phyloP scores from a whole-genome alignment of 1,140 invertebrate species.

The Meloidogyne floridensis region DNA sequence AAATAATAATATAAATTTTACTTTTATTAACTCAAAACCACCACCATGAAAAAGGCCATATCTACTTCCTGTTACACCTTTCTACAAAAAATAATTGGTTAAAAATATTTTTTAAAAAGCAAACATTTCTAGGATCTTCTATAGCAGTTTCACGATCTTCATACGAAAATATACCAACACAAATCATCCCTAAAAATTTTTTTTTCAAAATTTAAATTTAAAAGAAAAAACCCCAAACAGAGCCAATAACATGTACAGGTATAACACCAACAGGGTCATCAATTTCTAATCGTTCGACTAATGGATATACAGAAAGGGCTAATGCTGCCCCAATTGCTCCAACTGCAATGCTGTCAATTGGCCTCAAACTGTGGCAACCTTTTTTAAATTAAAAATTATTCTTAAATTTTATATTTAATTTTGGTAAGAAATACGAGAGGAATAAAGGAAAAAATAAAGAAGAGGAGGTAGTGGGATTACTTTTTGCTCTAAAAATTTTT shows the following conservation, averaged over 20 bases:
- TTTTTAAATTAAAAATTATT: conserved; percentile 31
- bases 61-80: conserved; percentile 34
- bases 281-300: conserved; percentile 64
- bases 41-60: conserved; percentile 53
- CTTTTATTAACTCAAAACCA: conserved; percentile 24
- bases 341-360: conserved; percentile 64
- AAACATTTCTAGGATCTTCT: background rate
- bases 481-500: background rate
- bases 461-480: too few species aligned
- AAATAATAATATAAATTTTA: conserved; percentile 2
- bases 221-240: conserved; percentile 60
- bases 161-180: conserved; percentile 66
- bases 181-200: conserved; percentile 50
- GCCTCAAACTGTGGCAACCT: conserved; percentile 62
- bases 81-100: conserved; percentile 12
- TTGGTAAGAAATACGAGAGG: too few species aligned
- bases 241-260: conserved; percentile 66
- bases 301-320: conserved; percentile 54
- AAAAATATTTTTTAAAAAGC: conserved; percentile 14
- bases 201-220: background rate
- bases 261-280: conserved; percentile 68
- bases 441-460: too few species aligned
- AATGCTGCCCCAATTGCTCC: conserved; percentile 64
- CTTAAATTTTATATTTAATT: too few species aligned
- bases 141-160: conserved; percentile 46